Evolutionary conservation across 2,797 vertebrate species (phyloP), one percentile per base, ranked within the genome.

Genomic region (Acanthurus tractus): DNA sequence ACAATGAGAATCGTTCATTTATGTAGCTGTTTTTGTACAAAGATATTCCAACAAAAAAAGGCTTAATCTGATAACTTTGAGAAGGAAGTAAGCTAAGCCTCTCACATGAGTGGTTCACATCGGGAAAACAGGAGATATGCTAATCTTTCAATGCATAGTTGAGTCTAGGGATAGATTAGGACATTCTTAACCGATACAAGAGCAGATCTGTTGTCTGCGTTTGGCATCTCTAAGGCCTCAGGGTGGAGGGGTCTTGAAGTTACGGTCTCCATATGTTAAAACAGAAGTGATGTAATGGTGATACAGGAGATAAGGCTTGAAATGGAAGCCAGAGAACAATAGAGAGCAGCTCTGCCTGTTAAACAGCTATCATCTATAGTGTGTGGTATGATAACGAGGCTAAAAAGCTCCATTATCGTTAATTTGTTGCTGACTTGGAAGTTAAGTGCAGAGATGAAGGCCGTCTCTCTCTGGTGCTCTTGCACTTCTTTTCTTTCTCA

Each of bases 301-400:
- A 79, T 74, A 73, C 44, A 3, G 54, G 54, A 81, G 84, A 93
- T 86, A 84, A 63, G 58, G 18, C 63, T 56, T 59, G 54, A 66
- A 72, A 64, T 52, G 69, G 66, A 76, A 82, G 59, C 64, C 50
- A 36, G 52, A 67, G 61, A 82, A 88, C 77, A 89, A 92, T 79
- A 74, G 80, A 82, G 42, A 77, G 63, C 69, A 50, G 53, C 22
- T 65, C 38, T 69, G 62, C 63, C 59, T 48, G 63, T 63, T 55
- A 67, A 76, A 91, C 79, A 52, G 61, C 63, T 48, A 79, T 84
- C 78, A 82, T 40, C 52, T 76, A 11, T 78, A 86, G 74, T 74
- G 44, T 61, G 3, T 58, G 70, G 67, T 53, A 74, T 73, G 73
- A 42, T 90, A 76, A 88, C 70, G 73, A 38, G 13, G 36, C 57